Conservation (phyloP, 2,113 vertebrate species). For the Bubo blakistoni region DNA sequence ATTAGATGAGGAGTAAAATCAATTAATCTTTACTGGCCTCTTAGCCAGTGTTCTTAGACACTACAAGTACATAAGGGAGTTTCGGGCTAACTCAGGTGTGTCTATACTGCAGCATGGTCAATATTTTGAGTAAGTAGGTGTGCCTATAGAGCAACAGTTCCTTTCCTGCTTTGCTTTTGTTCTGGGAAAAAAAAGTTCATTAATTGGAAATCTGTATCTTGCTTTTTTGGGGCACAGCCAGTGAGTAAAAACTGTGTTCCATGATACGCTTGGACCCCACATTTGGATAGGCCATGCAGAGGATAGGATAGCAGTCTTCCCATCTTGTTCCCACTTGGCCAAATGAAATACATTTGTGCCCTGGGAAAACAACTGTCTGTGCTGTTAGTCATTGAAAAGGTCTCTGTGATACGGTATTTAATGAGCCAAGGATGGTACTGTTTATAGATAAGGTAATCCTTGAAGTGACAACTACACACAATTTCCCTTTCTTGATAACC, state of each 20-base stretch:
- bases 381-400: not conserved
- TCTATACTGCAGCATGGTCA: not conserved
- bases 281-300: not conserved
- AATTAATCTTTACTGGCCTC: not conserved
- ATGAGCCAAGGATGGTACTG: not conserved
- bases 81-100: not conserved
- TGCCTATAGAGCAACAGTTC: not conserved
- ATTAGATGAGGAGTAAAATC: not conserved
- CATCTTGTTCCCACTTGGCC: not conserved
- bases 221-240: not conserved
- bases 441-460: not conserved
- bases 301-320: not conserved
- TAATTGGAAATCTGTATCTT: not conserved
- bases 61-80: not conserved
- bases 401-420: not conserved
- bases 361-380: not conserved
- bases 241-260: not conserved
- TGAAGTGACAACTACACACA: not conserved
- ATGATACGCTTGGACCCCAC: rapidly evolving
- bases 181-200: not conserved
- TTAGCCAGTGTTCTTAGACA: not conserved
- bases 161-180: not conserved
- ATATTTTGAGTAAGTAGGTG: not conserved
- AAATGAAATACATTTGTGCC: not conserved
- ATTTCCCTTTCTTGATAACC: slow-evolving; percentile 29